Percentiles rank a stretch among this genome's conserved stretches.
These are phyloP conservation scores for Alces alces DNA, from an alignment of 2,113 vertebrate genomes.

Conservation along the genomic window DNA sequence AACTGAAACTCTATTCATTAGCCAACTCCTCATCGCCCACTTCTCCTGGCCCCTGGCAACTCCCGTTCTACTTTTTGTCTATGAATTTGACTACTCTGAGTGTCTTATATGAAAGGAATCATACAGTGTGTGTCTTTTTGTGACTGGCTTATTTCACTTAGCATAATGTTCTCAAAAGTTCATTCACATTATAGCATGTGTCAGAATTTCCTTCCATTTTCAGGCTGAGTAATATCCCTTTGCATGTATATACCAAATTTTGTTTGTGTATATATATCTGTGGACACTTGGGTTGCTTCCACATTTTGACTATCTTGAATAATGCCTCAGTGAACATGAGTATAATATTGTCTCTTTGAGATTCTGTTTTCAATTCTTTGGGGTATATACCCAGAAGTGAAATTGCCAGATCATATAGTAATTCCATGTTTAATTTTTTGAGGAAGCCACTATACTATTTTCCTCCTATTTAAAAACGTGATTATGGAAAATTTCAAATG, in stretches of 20 bases:
- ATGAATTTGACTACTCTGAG: not conserved
- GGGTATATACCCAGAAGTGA: not conserved
- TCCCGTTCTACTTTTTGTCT: not conserved
- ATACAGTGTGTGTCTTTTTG: not conserved
- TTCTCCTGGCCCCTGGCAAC: not conserved
- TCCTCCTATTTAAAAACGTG: not conserved
- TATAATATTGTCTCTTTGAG: not conserved
- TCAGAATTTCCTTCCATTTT: not conserved
- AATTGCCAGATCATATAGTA: not conserved
- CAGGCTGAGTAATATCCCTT: not conserved
- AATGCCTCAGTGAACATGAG: not conserved
- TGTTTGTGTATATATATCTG: fast-evolving
- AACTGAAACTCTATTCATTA: not conserved
- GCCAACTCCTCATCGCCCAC: fast-evolving
- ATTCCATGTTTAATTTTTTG: not conserved
- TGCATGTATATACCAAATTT: not conserved
- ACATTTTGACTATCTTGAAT: not conserved
- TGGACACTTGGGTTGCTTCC: not conserved
- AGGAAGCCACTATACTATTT: not conserved
- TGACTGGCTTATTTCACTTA: not conserved
- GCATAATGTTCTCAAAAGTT: not conserved
- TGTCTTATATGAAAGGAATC: not conserved
- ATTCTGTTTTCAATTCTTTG: not conserved
- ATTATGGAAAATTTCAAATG: not conserved
- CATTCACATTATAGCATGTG: not conserved